Percentiles rank a stretch among this genome's conserved stretches.
Conservation (phyloP, 2,113 vertebrate species). For the Pipra filicauda region DNA sequence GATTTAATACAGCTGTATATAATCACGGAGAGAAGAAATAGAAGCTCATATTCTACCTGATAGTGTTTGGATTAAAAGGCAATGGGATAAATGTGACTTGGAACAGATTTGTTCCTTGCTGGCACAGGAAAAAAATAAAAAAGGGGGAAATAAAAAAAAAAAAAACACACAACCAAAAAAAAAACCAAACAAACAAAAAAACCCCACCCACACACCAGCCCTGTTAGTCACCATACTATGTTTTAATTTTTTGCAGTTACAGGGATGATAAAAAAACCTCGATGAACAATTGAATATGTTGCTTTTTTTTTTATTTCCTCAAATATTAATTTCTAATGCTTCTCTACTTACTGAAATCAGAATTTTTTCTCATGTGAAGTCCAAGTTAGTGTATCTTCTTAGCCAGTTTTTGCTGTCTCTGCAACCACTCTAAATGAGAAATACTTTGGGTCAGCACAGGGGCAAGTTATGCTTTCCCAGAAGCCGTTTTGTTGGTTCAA, state of each 20-base stretch:
- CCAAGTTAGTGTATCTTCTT: neutral
- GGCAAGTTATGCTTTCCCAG: neutral
- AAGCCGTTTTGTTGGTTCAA: neutral
- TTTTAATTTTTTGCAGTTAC: neutral
- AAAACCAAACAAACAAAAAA: neutral
- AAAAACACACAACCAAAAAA: neutral
- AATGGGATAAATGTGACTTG: neutral
- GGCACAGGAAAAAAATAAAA: neutral
- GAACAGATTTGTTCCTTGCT: neutral
- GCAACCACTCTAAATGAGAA: neutral
- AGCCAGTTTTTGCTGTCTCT: neutral
- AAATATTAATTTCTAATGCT: neutral
- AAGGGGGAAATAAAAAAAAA: neutral
- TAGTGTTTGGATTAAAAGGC: neutral
- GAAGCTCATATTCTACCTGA: neutral
- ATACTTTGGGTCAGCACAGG: neutral
- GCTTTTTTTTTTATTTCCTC: neutral
- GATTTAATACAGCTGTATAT: neutral
- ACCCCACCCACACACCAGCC: accelerated
- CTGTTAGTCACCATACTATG: neutral
- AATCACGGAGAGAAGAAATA: neutral
- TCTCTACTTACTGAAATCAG: neutral
- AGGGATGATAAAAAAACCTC: neutral
- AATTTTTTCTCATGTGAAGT: neutral
- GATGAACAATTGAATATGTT: neutral